Evolutionary conservation across 2,888 invertebrate species (phyloP), one percentile per base, ranked within the genome.

Genomic region (Diplazon laetatorius): DNA sequence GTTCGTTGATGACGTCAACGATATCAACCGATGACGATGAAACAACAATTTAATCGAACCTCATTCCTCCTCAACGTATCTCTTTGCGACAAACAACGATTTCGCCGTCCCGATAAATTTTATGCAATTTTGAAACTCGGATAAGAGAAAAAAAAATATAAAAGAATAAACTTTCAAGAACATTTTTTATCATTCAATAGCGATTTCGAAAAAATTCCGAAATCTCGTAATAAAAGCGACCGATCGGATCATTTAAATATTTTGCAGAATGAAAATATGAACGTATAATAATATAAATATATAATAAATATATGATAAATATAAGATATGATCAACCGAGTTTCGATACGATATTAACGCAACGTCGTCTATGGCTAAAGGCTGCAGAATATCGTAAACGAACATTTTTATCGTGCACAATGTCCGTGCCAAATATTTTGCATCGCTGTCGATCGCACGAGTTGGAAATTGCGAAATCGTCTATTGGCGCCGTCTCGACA

Each of bases 401-500:
- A 35, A 39, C 35, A 37, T 50, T 65, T 37, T 20, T 12, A 50
- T 50, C 4, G 18, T 16, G 20, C 16, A 9, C 22, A 39, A 12
- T 10, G 37, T 9, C 9, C 35, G 16, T 57, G 3, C 18, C 14
- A 37, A 57, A 2, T 35, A 35, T 20, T 59, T 39, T 59, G 59
- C 59, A 35, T 16, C 18, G 37, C 20, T 39, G 20, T 39, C 18
- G 14, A 44, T 14, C 6, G 46, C 48, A 35, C 48, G 63, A 16
- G 18, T 48, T 48, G 3, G 2, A n/a, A 35, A 48, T 48, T 48
- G 18, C 63, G 63, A 63, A 48, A 48, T 8, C 25, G 25, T 1
- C n/a, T 35, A 48, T 35, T 48, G 63, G 63, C 63, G 48, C 48
- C 63, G 48, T 35, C 44, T 25, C n/a, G 10, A n/a, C 44, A 14